Evolutionary conservation across 2,888 invertebrate genomes (phyloP).

Genomic region (Drosophila koepferae): DNA sequence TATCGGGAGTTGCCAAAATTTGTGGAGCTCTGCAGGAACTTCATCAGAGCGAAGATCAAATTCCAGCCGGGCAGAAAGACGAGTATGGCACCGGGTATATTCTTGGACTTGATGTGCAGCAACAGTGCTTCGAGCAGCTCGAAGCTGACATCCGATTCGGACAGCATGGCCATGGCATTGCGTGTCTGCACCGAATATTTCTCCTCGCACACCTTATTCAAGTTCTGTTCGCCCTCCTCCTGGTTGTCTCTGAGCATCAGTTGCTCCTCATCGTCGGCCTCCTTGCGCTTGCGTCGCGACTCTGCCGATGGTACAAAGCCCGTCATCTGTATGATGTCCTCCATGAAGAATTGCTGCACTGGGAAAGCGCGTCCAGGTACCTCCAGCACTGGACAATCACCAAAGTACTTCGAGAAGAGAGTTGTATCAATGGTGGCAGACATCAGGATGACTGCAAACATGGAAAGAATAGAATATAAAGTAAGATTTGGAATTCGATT

Average conservation of each 20-base stretch:
- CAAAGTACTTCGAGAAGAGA: conserved; percentile 96
- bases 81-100: conserved; percentile 93
- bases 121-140: conserved; percentile 95
- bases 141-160: conserved; percentile 96
- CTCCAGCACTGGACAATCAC: conserved; percentile 95
- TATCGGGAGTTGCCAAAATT: conserved; percentile 90
- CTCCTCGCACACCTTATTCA: conserved; percentile 88
- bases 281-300: conserved; percentile 89
- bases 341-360: conserved; percentile 95
- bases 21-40: conserved; percentile 91
- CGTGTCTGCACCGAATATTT: conserved; percentile 88
- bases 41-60: conserved; percentile 96
- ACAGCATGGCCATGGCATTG: conserved; percentile 90
- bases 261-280: conserved; percentile 88
- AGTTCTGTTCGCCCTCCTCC: conserved; percentile 90
- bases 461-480: neutral
- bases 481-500: neutral
- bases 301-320: conserved; percentile 92
- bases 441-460: conserved; percentile 92
- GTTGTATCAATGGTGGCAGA: conserved; percentile 98
- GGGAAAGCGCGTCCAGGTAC: conserved; percentile 93
- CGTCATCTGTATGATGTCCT: conserved; percentile 95
- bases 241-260: conserved; percentile 87
- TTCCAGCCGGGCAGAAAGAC: conserved; percentile 99
- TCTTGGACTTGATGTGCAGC: conserved; percentile 87